These are phyloP conservation scores for Gymnodraco acuticeps DNA, from an alignment of 2,797 vertebrate species.

Conservation along the genomic window DNA sequence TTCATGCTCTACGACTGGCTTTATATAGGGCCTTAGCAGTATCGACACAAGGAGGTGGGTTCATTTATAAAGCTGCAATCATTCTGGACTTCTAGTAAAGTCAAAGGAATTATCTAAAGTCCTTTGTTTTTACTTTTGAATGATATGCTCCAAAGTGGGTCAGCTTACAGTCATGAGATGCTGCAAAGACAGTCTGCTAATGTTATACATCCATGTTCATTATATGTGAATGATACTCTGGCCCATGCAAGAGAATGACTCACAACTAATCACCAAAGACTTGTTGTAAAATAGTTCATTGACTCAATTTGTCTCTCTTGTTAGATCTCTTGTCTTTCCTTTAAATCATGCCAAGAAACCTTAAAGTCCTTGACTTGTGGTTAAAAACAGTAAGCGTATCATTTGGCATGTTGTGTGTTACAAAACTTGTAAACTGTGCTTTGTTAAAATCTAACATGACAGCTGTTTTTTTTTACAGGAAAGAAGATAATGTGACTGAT, in stretches of 20 bases:
- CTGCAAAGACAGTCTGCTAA: conserved; percentile 6
- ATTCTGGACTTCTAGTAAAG: background rate
- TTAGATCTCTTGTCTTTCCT: conserved; percentile 9
- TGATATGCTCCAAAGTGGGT: background rate
- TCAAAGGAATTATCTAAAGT: background rate
- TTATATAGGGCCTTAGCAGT: background rate
- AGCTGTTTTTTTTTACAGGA: background rate
- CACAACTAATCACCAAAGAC: conserved; percentile 44
- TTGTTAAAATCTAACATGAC: conserved; percentile 4
- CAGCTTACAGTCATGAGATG: background rate
- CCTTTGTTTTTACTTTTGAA: conserved; percentile 8
- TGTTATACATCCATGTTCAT: conserved; percentile 12
- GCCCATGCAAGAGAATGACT: conserved; percentile 1
- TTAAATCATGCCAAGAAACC: background rate
- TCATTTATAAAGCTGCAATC: background rate
- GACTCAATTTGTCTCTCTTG: conserved; percentile 1
- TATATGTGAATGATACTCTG: conserved; percentile 4
- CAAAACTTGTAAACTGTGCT: conserved; percentile 25
- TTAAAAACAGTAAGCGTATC: conserved; percentile 1
- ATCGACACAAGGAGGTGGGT: background rate
- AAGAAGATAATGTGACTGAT: conserved; percentile 21
- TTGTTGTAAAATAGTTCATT: conserved; percentile 4
- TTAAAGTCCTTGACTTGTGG: conserved; percentile 8
- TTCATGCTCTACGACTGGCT: background rate
- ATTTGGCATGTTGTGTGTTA: conserved; percentile 28